Percentiles rank a stretch among this genome's conserved stretches.
Evolutionary conservation across 1,140 invertebrate species (phyloP).

Genomic region (Bradynema listronoti): DNA sequence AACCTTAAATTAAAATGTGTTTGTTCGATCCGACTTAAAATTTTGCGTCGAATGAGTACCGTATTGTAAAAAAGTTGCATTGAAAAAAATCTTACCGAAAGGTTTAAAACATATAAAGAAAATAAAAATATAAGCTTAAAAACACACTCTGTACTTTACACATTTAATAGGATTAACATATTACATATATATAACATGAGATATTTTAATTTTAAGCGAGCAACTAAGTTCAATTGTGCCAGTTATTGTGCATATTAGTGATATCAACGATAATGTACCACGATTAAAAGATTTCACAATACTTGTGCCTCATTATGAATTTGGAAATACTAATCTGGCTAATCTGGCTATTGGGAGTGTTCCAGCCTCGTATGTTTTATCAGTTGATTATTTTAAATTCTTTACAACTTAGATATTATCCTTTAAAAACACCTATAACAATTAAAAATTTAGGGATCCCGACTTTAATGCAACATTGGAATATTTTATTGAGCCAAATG

Average conservation of each 20-base stretch:
- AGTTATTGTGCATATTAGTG: slow-evolving; percentile 46
- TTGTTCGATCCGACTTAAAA: too few species aligned
- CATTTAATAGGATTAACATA: too few species aligned
- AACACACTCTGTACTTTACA: too few species aligned
- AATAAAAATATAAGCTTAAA: too few species aligned
- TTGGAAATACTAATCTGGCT: slow-evolving; percentile 18
- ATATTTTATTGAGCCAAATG: slow-evolving; percentile 50
- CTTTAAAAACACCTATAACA: not conserved
- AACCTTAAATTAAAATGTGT: too few species aligned
- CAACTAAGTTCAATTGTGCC: slow-evolving; percentile 53
- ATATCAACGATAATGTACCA: slow-evolving; percentile 53
- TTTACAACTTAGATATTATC: not conserved
- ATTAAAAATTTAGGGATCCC: slow-evolving; percentile 49
- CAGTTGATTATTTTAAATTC: not conserved
- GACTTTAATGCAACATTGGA: slow-evolving; percentile 56
- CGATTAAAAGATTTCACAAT: slow-evolving; percentile 46
- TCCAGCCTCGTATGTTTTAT: slow-evolving; percentile 51
- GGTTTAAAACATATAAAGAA: too few species aligned
- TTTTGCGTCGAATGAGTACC: too few species aligned
- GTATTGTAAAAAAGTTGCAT: too few species aligned
- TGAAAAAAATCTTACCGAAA: too few species aligned
- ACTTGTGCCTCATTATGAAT: slow-evolving; percentile 43
- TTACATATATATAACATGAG: too few species aligned
- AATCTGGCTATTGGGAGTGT: slow-evolving; percentile 39
- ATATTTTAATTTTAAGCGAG: slow-evolving; percentile 42